Conservation (phyloP, 2,888 invertebrate genomes). For the Protonemura montana region DNA sequence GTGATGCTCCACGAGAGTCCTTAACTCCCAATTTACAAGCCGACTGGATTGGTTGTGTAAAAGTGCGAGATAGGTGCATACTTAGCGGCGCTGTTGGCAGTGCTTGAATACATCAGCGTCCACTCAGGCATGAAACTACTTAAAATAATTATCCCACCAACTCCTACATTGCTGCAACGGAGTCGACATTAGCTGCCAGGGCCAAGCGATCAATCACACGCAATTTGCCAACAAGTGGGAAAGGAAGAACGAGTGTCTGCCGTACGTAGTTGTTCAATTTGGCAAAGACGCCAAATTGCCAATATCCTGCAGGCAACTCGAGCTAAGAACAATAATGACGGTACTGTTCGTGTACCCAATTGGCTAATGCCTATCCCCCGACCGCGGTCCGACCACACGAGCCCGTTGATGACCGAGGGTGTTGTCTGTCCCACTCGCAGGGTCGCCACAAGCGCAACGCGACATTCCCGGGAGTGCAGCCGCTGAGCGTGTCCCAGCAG, state of each 20-base stretch:
- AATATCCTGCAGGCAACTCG: constrained; percentile 43
- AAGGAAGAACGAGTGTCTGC: constrained; percentile 9
- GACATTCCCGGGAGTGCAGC: constrained; percentile 78
- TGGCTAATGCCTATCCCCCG: constrained; percentile 25
- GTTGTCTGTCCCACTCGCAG: constrained; percentile 57
- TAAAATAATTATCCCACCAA: neutral
- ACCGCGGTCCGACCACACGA: neutral
- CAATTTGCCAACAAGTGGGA: constrained; percentile 12
- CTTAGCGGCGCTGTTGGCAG: neutral
- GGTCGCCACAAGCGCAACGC: constrained; percentile 82
- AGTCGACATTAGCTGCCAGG: neutral
- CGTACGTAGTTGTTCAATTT: constrained; percentile 22
- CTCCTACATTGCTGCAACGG: neutral
- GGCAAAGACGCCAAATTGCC: constrained; percentile 46
- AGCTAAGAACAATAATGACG: neutral
- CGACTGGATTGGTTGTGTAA: neutral
- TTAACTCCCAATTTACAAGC: neutral
- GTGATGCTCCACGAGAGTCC: neutral
- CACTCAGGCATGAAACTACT: constrained; percentile 5
- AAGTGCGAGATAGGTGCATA: neutral
- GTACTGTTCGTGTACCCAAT: neutral
- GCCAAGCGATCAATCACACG: constrained; percentile 12
- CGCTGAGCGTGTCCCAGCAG: constrained; percentile 68
- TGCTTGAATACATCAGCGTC: neutral
- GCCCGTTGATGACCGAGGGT: neutral